These are phyloP conservation scores for Heliconius charithonia DNA, from an alignment of 2,888 invertebrate species.

Conservation along the genomic window DNA sequence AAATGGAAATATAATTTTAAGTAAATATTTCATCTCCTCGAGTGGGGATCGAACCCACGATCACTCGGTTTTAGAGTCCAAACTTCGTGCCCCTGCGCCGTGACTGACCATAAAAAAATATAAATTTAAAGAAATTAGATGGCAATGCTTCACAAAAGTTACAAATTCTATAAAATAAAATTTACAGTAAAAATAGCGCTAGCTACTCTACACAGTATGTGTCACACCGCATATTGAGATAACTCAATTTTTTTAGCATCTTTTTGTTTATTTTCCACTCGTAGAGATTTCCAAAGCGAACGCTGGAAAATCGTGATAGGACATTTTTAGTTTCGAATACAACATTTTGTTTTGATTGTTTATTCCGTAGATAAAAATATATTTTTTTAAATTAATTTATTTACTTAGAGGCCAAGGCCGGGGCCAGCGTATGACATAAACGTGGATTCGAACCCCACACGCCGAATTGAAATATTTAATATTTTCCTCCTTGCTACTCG, in stretches of 20 bases:
- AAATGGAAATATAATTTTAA: no score
- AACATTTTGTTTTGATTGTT: conserved; percentile 20
- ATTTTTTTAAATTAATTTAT: background rate
- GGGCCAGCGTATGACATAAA: no score
- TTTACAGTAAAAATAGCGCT: background rate
- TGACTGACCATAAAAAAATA: no score
- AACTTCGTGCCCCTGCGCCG: no score
- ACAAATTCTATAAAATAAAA: background rate
- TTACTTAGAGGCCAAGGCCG: background rate
- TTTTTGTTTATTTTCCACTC: conserved; percentile 51
- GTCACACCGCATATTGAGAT: conserved; percentile 63
- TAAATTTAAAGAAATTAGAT: background rate
- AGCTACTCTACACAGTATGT: conserved; percentile 55
- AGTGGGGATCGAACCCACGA: no score
- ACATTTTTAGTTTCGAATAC: conserved; percentile 23
- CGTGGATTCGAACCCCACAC: no score
- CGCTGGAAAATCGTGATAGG: background rate
- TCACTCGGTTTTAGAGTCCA: no score
- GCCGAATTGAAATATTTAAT: no score
- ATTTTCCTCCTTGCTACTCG: no score
- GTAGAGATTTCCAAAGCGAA: conserved; percentile 21
- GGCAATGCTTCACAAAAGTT: background rate
- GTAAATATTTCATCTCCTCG: no score
- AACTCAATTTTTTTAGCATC: conserved; percentile 53
- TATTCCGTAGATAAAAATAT: conserved; percentile 23